A percentile compares a stretch with the other conserved stretches of the same genome.
phyloP scores from a whole-genome alignment of 2,888 invertebrate genomes.

The Oligia strigilis region DNA sequence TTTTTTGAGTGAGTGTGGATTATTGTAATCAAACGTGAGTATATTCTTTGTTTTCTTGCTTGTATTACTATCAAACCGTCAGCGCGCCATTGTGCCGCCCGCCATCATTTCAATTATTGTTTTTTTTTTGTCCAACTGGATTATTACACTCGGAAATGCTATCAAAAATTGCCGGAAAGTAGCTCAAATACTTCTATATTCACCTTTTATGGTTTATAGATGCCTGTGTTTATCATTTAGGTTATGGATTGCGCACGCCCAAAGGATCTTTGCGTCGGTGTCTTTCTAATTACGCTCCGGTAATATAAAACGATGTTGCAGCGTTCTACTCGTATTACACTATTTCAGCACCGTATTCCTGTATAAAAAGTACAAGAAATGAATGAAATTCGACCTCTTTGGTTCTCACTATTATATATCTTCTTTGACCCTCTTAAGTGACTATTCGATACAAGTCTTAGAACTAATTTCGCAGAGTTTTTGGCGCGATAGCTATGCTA shows the following conservation, averaged over 20 bases:
- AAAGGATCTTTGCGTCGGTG: slow-evolving; percentile 37
- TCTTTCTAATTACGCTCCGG: slow-evolving; percentile 39
- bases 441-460: slow-evolving; percentile 5
- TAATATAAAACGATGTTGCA: slow-evolving; percentile 31
- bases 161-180: slow-evolving; percentile 20
- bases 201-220: not conserved
- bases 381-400: slow-evolving; percentile 47
- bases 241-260: slow-evolving; percentile 57
- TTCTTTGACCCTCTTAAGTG: slow-evolving; percentile 43
- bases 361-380: slow-evolving; percentile 10
- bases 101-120: slow-evolving; percentile 81
- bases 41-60: slow-evolving; percentile 59
- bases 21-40: slow-evolving; percentile 76
- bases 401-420: slow-evolving; percentile 40
- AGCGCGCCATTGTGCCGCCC: slow-evolving; percentile 86
- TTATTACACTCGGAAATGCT: slow-evolving; percentile 15
- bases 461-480: too few relatives aligned
- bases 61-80: slow-evolving; percentile 54
- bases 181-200: not conserved
- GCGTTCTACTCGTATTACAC: slow-evolving; percentile 51
- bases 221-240: slow-evolving; percentile 39
- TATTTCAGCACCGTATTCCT: slow-evolving; percentile 16
- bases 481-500: too few relatives aligned
- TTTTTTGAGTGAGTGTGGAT: slow-evolving; percentile 71
- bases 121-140: slow-evolving; percentile 67